These are phyloP conservation scores for Cheilosia urbana DNA, from an alignment of 2,888 invertebrate species.

Conservation along the genomic window DNA sequence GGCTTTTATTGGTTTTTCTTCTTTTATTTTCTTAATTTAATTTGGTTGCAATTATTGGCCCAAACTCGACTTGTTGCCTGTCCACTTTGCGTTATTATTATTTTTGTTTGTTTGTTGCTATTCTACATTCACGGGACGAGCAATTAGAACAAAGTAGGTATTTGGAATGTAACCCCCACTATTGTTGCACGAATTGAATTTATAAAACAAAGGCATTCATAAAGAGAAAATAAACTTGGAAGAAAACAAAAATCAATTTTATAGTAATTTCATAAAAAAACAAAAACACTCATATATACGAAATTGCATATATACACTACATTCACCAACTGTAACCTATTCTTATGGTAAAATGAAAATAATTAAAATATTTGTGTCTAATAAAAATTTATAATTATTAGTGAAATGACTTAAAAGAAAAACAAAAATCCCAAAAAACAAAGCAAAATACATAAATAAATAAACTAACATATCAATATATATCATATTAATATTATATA, in stretches of 20 bases:
- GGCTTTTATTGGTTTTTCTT: too few species aligned
- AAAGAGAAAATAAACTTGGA: constrained; percentile 46
- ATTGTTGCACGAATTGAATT: constrained; percentile 52
- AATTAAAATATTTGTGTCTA: constrained; percentile 60
- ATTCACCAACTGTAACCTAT: constrained; percentile 64
- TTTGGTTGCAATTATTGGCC: too few species aligned
- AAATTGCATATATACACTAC: constrained; percentile 55
- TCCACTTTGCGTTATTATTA: background rate
- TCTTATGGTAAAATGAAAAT: constrained; percentile 70
- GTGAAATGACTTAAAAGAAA: constrained; percentile 34
- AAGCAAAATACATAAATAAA: constrained; percentile 9
- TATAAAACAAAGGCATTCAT: constrained; percentile 42
- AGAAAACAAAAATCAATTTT: constrained; percentile 59
- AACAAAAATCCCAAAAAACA: constrained; percentile 11
- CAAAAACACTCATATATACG: constrained; percentile 51
- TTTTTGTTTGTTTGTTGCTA: background rate
- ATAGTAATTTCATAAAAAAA: constrained; percentile 39
- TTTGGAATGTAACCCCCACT: constrained; percentile 42
- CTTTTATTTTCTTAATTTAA: too few species aligned
- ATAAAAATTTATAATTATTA: constrained; percentile 48
- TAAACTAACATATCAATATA: constrained; percentile 62
- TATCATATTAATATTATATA: constrained; percentile 61
- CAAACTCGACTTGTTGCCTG: too few species aligned
- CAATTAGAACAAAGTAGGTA: constrained; percentile 35
- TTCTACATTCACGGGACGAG: background rate